A percentile compares a stretch with the other conserved stretches of the same genome.
These are phyloP conservation scores for Cephonodes hylas DNA, from an alignment of 2,888 invertebrate genomes.

Conservation along the genomic window DNA sequence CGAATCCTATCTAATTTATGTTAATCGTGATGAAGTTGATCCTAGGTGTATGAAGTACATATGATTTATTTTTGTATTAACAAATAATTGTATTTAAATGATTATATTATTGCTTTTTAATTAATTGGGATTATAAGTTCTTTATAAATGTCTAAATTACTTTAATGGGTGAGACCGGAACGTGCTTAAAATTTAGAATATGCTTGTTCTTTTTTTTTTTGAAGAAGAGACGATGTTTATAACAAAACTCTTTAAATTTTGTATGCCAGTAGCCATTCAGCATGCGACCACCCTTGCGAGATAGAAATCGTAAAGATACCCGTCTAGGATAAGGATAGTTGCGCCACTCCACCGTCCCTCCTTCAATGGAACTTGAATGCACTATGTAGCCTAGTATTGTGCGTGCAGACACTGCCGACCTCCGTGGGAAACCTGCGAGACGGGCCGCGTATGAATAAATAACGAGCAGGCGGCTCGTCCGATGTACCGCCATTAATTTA, in stretches of 20 bases:
- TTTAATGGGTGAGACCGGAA: too few relatives aligned
- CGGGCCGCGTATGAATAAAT: conserved; percentile 43
- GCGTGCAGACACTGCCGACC: conserved; percentile 24
- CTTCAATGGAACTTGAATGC: not conserved
- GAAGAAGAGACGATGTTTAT: too few relatives aligned
- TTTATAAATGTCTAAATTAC: too few relatives aligned
- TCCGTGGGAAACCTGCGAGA: conserved; percentile 59
- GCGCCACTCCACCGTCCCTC: conserved; percentile 18
- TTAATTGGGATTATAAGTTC: too few relatives aligned
- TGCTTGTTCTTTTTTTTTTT: too few relatives aligned
- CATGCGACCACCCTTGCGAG: not conserved
- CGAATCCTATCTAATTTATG: too few relatives aligned
- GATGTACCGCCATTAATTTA: conserved; percentile 14
- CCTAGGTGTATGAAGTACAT: too few relatives aligned
- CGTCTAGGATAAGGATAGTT: conserved; percentile 11
- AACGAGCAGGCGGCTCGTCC: conserved; percentile 24
- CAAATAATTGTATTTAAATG: too few relatives aligned
- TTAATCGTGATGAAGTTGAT: too few relatives aligned
- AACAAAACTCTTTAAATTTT: not conserved
- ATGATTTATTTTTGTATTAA: too few relatives aligned
- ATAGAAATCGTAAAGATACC: not conserved
- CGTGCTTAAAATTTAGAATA: too few relatives aligned
- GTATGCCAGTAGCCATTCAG: not conserved
- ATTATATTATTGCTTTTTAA: too few relatives aligned
- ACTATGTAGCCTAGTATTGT: conserved; percentile 26